Base-by-base conservation (phyloP, 92 coral and sea anemone species). In the Heteractis magnifica region DNA sequence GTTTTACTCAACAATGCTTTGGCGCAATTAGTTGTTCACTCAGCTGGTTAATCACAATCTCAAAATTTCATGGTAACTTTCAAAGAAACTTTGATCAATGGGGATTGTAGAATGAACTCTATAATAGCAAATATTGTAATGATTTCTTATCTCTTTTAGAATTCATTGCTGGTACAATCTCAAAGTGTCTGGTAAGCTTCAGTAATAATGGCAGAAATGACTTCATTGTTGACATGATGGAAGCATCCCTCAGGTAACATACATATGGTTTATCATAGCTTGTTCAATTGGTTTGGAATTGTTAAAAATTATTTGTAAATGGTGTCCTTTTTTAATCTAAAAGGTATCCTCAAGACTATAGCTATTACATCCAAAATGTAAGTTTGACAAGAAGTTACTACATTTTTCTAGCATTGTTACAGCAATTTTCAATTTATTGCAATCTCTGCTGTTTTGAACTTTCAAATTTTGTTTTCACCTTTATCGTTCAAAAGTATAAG, bases 341-440 rank as follows among this genome's bases (percentile, higher is more conserved):
- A 81, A 93, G 98, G 86, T 96, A 96, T 87, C 99, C 99, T 68
- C 99, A 96, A 90, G 99, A 96, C 76, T 94, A 92, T 87, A 92
- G 94, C 51, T 96, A 96, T 71, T 96, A 83, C 81, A 96, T 96
- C 78, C 99, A 96, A 84, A 96, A 96, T 92, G 99, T 96, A 84
- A 93, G 98, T 83, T 15, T 49, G 9, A 19, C 16, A 34, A 51
- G 26, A 55, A 10, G 55, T 55, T 75, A 56, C 48, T 75, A 56
- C 48, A 10, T 20, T 16, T 6, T 4, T n/a, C 44, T 10, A 8
- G 20, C 44, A 13, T 75, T 55, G 13, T 16, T 21, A 23, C 78
- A 75, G 18, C 64, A 11, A 74, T 44, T 53, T 44, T 51, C 12
- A 11, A 21, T 83, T 0, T 16, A 4, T 18, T 64, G 10, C 68